Conservation (phyloP, 2,888 invertebrate species). For the Apodemia hepburni region DNA sequence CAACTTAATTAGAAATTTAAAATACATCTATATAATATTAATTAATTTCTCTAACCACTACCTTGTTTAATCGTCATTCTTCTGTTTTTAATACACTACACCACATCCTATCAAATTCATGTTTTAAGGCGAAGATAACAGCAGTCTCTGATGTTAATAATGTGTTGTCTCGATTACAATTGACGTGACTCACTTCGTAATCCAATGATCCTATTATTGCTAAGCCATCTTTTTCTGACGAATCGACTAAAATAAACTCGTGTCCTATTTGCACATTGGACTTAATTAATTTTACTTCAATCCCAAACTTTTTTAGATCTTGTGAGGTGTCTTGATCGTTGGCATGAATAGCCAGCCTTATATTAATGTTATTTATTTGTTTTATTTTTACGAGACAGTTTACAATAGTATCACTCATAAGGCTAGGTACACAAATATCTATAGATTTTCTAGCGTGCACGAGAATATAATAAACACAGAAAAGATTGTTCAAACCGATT, state of each 20-base stretch:
- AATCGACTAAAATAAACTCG: slow-evolving; percentile 56
- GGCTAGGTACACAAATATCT: slow-evolving; percentile 53
- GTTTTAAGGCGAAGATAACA: slow-evolving; percentile 42
- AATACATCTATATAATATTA: background rate
- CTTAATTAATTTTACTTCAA: slow-evolving; percentile 49
- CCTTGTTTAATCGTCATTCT: slow-evolving; percentile 10
- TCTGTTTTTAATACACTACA: background rate
- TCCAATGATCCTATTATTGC: slow-evolving; percentile 54
- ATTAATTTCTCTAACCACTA: background rate
- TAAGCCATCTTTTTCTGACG: slow-evolving; percentile 40
- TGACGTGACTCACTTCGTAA: slow-evolving; percentile 43
- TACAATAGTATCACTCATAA: slow-evolving; percentile 46
- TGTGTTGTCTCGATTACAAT: slow-evolving; percentile 47
- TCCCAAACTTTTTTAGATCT: slow-evolving; percentile 41
- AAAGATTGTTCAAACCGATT: slow-evolving; percentile 49
- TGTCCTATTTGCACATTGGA: slow-evolving; percentile 45
- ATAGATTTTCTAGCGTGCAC: slow-evolving; percentile 46
- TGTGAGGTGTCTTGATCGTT: slow-evolving; percentile 39
- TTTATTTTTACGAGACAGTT: slow-evolving; percentile 46
- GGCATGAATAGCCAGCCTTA: slow-evolving; percentile 49
- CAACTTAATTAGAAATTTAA: background rate
- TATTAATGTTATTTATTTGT: slow-evolving; percentile 40
- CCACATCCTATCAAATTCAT: slow-evolving; percentile 59
- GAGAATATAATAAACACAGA: slow-evolving; percentile 51
- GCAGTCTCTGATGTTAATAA: slow-evolving; percentile 47